Evolutionary conservation across 2,113 vertebrate genomes (phyloP).

Genomic region (Cavia porcellus): DNA sequence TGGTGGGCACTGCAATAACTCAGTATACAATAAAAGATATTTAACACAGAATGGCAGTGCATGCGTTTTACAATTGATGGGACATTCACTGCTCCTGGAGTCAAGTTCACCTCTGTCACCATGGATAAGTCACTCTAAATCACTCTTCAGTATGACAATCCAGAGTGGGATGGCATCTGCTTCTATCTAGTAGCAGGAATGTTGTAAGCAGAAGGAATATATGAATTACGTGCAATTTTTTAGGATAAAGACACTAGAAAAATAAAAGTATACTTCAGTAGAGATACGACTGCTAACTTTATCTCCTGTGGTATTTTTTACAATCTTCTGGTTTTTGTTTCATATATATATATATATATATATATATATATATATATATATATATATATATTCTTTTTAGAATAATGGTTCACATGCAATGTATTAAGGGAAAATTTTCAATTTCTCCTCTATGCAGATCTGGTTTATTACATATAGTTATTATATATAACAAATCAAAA

Average conservation of each 20-base stretch:
- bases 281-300: neutral
- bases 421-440: conserved; percentile 10
- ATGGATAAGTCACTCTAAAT: neutral
- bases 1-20: neutral
- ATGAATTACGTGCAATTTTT: neutral
- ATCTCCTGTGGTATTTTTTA: neutral
- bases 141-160: neutral
- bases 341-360: too few species aligned
- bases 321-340: neutral
- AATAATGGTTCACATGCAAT: neutral
- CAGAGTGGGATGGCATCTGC: neutral
- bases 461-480: neutral
- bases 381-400: neutral
- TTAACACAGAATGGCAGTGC: neutral
- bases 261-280: neutral
- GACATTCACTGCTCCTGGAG: neutral
- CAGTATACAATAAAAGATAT: neutral
- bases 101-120: neutral
- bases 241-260: conserved; percentile 27
- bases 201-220: neutral
- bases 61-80: neutral
- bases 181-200: neutral
- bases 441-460: neutral
- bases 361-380: neutral
- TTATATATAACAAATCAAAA: conserved; percentile 32